These are phyloP conservation scores for Alosa sapidissima DNA, from an alignment of 2,797 vertebrate species.

Conservation along the genomic window DNA sequence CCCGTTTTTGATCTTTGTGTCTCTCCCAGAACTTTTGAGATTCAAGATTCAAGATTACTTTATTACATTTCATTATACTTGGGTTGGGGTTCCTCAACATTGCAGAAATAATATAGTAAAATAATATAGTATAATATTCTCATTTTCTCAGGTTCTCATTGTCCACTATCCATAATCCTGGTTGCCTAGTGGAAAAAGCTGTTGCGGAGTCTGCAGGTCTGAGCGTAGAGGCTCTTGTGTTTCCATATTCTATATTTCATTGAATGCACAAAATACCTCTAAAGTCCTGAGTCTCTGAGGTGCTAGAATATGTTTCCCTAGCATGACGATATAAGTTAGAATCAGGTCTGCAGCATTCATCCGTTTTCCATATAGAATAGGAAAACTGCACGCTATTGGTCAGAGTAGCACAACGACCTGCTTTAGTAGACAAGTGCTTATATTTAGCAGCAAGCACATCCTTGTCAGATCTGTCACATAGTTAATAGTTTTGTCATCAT, in stretches of 20 bases:
- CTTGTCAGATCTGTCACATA: slow-evolving; percentile 65
- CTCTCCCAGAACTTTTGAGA: too few species aligned
- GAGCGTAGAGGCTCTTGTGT: too few species aligned
- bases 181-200: too few species aligned
- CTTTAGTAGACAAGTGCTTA: slow-evolving; percentile 46
- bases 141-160: too few species aligned
- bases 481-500: slow-evolving; percentile 61
- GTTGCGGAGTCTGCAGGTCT: too few species aligned
- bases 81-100: too few species aligned
- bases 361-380: background rate
- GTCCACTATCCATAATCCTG: too few species aligned
- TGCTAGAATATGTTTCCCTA: background rate
- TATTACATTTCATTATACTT: too few species aligned
- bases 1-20: too few species aligned
- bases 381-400: background rate
- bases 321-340: background rate
- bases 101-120: too few species aligned
- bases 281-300: background rate
- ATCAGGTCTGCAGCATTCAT: background rate
- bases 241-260: background rate
- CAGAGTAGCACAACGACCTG: slow-evolving; percentile 27
- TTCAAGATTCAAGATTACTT: too few species aligned
- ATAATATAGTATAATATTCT: too few species aligned
- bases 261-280: background rate
- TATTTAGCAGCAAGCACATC: slow-evolving; percentile 58